Conservation (phyloP, 2,888 invertebrate species). For the Dasysyrphus tricinctus region DNA sequence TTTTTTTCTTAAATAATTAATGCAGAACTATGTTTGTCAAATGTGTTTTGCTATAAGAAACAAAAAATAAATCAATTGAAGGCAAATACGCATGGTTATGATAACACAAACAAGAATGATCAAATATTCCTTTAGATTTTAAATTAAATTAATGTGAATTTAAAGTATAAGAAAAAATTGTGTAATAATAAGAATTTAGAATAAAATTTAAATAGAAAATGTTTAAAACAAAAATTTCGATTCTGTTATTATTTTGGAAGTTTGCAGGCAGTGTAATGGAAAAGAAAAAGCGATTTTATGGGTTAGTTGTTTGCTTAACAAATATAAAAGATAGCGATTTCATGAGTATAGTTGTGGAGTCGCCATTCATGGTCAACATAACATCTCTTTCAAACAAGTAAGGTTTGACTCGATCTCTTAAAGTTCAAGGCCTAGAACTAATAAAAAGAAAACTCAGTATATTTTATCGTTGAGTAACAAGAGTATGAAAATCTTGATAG, state of each 20-base stretch:
- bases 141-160: conserved; percentile 35
- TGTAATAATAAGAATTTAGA: conserved; percentile 48
- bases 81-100: neutral
- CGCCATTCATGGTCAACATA: too few species aligned
- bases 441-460: too few species aligned
- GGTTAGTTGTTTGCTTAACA: too few species aligned
- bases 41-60: neutral
- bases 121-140: conserved; percentile 69
- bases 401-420: too few species aligned
- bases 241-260: neutral
- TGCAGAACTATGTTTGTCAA: conserved; percentile 1
- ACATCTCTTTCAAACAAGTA: too few species aligned
- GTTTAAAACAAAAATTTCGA: neutral
- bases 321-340: too few species aligned
- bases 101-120: conserved; percentile 14
- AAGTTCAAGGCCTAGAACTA: too few species aligned
- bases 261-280: neutral
- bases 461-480: too few species aligned
- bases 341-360: too few species aligned
- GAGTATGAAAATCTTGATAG: too few species aligned
- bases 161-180: conserved; percentile 14
- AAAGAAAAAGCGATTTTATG: too few species aligned
- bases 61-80: neutral
- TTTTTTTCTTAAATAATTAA: neutral
- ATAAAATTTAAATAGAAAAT: conserved; percentile 38